phyloP scores from a whole-genome alignment of 2,113 vertebrate species.

The Pontoporia blainvillei region DNA sequence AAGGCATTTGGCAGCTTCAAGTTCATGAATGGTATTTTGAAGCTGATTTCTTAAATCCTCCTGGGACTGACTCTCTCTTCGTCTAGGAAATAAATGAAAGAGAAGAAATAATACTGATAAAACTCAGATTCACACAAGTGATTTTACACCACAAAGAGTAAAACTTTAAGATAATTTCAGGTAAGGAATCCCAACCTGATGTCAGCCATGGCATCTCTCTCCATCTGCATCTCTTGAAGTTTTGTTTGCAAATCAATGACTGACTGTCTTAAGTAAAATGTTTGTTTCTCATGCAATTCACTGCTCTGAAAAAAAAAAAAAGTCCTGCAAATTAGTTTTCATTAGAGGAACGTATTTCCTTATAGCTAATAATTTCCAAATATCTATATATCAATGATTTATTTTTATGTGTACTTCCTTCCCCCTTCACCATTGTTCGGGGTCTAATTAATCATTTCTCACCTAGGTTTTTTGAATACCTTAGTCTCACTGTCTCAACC shows the following conservation, averaged over 20 bases:
- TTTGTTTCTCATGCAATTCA: constrained; percentile 77
- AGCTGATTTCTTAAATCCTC: constrained; percentile 81
- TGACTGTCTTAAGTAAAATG: constrained; percentile 67
- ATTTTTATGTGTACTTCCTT: neutral
- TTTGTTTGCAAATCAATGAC: constrained; percentile 80
- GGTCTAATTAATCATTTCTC: neutral
- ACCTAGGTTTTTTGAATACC: neutral
- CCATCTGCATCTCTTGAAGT: constrained; percentile 79
- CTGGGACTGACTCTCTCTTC: constrained; percentile 79
- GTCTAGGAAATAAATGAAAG: constrained; percentile 72
- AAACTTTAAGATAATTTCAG: neutral
- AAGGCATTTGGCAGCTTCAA: constrained; percentile 76
- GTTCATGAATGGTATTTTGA: constrained; percentile 79
- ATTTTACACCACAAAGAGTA: constrained; percentile 1
- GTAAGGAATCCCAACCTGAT: constrained; percentile 77
- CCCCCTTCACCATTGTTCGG: neutral
- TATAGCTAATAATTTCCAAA: neutral
- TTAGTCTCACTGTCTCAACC: neutral
- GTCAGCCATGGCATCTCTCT: constrained; percentile 79
- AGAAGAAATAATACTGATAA: neutral
- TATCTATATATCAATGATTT: neutral
- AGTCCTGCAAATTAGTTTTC: constrained; percentile 35
- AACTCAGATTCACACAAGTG: neutral
- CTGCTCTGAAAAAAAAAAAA: constrained; percentile 66
- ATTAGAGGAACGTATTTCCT: neutral